A percentile compares a stretch with the other conserved stretches of the same genome.
Evolutionary conservation across 2,113 vertebrate genomes (phyloP).

Genomic region (Hippolais icterina): DNA sequence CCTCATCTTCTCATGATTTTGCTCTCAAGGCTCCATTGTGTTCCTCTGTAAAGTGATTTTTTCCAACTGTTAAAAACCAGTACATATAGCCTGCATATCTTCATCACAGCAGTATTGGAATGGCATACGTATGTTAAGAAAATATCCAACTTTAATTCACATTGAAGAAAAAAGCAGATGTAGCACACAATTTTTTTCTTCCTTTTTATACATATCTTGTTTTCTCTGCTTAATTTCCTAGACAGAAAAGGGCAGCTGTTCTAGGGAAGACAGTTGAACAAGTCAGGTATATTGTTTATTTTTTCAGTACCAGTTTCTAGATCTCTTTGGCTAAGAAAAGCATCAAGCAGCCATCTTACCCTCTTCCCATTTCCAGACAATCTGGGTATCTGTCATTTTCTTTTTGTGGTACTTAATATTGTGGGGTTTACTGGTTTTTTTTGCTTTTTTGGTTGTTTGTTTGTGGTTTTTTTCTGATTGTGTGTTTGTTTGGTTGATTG

Average conservation of each 20-base stretch:
- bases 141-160: not conserved
- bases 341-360: not conserved
- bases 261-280: not conserved
- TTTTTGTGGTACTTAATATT: not conserved
- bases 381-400: not conserved
- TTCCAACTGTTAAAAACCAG: not conserved
- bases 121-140: not conserved
- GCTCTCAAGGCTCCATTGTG: not conserved
- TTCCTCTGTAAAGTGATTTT: not conserved
- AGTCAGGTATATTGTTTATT: not conserved
- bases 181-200: not conserved
- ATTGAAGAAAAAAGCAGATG: not conserved
- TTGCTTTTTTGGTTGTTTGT: not conserved
- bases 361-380: not conserved
- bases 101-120: not conserved
- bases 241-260: not conserved
- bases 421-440: not conserved
- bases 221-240: not conserved
- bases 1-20: not conserved
- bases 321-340: not conserved
- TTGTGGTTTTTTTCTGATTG: fast-evolving
- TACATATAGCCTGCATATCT: not conserved
- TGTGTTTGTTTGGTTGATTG: not conserved
- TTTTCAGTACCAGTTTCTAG: not conserved
- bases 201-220: not conserved